Evolutionary conservation across 2,797 vertebrate species (phyloP).

Genomic region (Nasua narica): DNA sequence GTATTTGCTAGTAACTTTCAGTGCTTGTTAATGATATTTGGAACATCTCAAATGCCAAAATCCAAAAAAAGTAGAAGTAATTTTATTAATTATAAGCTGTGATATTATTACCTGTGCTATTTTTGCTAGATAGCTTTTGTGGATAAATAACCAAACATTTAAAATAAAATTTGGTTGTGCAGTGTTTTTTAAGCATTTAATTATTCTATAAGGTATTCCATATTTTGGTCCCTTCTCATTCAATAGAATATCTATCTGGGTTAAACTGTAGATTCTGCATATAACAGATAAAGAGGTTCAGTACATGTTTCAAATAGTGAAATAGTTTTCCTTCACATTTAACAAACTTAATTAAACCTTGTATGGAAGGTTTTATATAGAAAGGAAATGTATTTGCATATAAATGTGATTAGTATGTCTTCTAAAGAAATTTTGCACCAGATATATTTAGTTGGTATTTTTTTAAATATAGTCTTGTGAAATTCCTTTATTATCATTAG

Average conservation of each 20-base stretch:
- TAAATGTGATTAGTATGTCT: neutral
- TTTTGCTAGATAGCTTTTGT: neutral
- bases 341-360: neutral
- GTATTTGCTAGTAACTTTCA: neutral
- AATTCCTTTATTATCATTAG: neutral
- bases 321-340: neutral
- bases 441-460: neutral
- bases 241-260: neutral
- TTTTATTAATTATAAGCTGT: conserved; percentile 1
- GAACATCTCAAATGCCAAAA: neutral
- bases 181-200: neutral
- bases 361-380: neutral
- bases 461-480: neutral
- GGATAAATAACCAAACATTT: neutral
- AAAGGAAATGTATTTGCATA: neutral
- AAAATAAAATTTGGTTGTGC: neutral
- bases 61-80: neutral
- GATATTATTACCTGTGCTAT: neutral
- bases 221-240: neutral
- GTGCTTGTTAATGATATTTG: neutral
- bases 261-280: neutral
- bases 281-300: neutral
- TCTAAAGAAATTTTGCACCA: neutral
- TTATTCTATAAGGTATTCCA: neutral
- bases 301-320: neutral